Evolutionary conservation across 2,113 vertebrate genomes (phyloP).

Genomic region (Albula glossodonta): DNA sequence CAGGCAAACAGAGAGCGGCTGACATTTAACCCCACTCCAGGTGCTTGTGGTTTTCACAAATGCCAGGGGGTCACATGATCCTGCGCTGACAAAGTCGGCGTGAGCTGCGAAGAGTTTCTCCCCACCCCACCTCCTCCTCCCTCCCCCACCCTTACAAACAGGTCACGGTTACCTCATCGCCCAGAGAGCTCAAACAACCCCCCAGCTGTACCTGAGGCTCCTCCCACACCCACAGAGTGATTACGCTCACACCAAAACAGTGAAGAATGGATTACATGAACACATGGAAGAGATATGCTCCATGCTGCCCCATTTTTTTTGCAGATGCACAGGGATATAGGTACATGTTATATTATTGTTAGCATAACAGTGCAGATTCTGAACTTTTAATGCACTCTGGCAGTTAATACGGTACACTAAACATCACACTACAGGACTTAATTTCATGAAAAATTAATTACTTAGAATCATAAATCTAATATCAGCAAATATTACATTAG

Average conservation of each 20-base stretch:
- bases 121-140: slow-evolving; percentile 15
- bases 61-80: slow-evolving; percentile 79
- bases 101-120: slow-evolving; percentile 40
- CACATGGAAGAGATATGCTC: slow-evolving; percentile 33
- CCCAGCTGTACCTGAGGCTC: slow-evolving; percentile 40
- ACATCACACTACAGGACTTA: too few species aligned
- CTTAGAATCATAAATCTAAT: too few species aligned
- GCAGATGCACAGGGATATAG: slow-evolving; percentile 18
- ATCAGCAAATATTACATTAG: too few species aligned
- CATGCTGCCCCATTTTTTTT: slow-evolving; percentile 39
- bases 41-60: slow-evolving; percentile 88
- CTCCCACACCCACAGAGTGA: slow-evolving; percentile 28
- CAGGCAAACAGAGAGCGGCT: slow-evolving; percentile 71
- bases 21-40: slow-evolving; percentile 88
- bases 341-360: not conserved
- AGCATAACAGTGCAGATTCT: not conserved
- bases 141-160: slow-evolving; percentile 39
- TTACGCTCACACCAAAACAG: slow-evolving; percentile 16
- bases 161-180: slow-evolving; percentile 46
- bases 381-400: not conserved
- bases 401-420: too few species aligned
- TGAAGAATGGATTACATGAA: slow-evolving; percentile 29
- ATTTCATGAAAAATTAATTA: too few species aligned
- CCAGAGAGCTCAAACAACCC: slow-evolving; percentile 33
- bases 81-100: slow-evolving; percentile 66